These are phyloP conservation scores for Spilarctia lutea DNA, from an alignment of 2,888 invertebrate genomes.

Conservation along the genomic window DNA sequence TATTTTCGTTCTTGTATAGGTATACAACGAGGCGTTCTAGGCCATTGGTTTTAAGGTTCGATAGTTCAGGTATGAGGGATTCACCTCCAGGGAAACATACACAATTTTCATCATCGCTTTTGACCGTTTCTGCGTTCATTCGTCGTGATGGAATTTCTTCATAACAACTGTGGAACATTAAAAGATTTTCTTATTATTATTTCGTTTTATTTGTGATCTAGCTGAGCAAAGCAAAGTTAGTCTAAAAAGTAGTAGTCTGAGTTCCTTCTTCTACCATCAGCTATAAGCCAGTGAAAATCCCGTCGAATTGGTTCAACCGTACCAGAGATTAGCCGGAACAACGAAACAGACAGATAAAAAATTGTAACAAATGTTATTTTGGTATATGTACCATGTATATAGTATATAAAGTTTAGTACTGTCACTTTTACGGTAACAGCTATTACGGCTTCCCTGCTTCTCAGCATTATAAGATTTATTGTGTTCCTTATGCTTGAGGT, in stretches of 20 bases:
- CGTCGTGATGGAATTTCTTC: not conserved
- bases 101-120: conserved; percentile 44
- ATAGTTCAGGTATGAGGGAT: conserved; percentile 43
- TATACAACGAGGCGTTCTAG: conserved; percentile 67
- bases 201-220: not conserved
- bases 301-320: no score
- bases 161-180: conserved; percentile 27
- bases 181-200: not conserved
- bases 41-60: conserved; percentile 40
- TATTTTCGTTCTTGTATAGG: conserved; percentile 57
- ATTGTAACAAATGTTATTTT: no score
- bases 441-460: not conserved
- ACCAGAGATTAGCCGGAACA: no score
- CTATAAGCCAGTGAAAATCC: no score
- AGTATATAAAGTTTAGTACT: no score
- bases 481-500: not conserved
- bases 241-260: no score
- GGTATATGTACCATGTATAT: no score
- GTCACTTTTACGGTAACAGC: not conserved
- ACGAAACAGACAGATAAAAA: no score
- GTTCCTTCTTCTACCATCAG: no score
- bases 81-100: conserved; percentile 49
- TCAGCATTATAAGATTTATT: not conserved
- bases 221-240: no score
- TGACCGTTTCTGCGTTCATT: conserved; percentile 11